These are phyloP conservation scores for Cavia aperea DNA, from an alignment of 2,113 vertebrate genomes.

Conservation along the genomic window DNA sequence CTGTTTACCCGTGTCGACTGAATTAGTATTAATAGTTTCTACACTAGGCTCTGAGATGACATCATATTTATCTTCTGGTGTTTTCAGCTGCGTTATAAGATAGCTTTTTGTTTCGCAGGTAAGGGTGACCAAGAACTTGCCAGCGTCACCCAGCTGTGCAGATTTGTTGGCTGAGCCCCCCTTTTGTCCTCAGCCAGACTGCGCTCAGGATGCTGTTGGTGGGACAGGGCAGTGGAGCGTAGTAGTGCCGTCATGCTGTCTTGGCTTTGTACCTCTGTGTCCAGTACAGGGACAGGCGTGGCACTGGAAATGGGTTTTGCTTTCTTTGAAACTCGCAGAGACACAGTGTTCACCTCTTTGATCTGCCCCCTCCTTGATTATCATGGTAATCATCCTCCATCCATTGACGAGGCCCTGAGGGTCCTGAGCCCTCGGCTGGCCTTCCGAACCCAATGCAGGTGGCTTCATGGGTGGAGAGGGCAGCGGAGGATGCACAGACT, in stretches of 20 bases:
- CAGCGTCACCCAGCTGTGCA: neutral
- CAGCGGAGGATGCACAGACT: neutral
- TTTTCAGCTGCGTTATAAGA: neutral
- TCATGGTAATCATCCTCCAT: neutral
- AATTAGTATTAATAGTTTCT: neutral
- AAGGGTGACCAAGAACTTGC: neutral
- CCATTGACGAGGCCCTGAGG: neutral
- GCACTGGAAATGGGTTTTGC: neutral
- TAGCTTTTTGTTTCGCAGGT: neutral
- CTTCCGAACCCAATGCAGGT: neutral
- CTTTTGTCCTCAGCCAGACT: neutral
- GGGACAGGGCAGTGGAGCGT: neutral
- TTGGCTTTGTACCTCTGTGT: neutral
- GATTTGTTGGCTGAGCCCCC: neutral
- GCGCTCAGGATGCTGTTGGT: neutral
- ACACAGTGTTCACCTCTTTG: neutral
- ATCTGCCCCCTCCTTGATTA: neutral
- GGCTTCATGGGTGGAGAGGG: neutral
- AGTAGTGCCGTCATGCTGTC: neutral
- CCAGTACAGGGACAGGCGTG: neutral
- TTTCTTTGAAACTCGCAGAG: slow-evolving; percentile 1
- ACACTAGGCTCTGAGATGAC: neutral
- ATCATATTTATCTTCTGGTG: neutral
- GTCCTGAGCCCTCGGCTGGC: neutral
- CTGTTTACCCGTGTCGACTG: neutral